Evolutionary conservation across 2,888 invertebrate genomes (phyloP).

Genomic region (Lamellibrachia columna): DNA sequence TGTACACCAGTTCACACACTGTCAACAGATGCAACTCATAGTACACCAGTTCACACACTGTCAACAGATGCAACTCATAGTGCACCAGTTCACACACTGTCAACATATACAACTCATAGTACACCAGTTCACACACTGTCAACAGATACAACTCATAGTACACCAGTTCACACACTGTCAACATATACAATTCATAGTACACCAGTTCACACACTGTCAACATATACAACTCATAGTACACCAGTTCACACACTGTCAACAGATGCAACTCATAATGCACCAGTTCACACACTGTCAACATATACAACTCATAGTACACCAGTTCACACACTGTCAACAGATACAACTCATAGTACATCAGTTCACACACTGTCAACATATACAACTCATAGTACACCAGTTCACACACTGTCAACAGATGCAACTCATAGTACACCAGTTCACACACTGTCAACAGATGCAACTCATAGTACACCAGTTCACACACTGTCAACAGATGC

Average conservation of each 20-base stretch:
- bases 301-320: neutral
- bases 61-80: neutral
- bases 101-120: slow-evolving; percentile 50
- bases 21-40: slow-evolving; percentile 51
- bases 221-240: neutral
- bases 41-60: slow-evolving; percentile 38
- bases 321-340: slow-evolving; percentile 42
- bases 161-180: no score
- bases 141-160: neutral
- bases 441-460: neutral
- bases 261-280: slow-evolving; percentile 51
- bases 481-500: no score
- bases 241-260: slow-evolving; percentile 43
- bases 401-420: slow-evolving; percentile 45
- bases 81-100: slow-evolving; percentile 39
- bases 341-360: slow-evolving; percentile 50
- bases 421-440: slow-evolving; percentile 49
- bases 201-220: slow-evolving; percentile 25
- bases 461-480: no score
- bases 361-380: slow-evolving; percentile 20
- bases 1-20: slow-evolving; percentile 28
- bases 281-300: slow-evolving; percentile 23
- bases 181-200: no score
- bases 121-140: slow-evolving; percentile 37
- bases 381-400: neutral